Evolutionary conservation across 2,797 vertebrate species (phyloP), one percentile per base, ranked within the genome.

Genomic region (Mormyrops boulengeri): DNA sequence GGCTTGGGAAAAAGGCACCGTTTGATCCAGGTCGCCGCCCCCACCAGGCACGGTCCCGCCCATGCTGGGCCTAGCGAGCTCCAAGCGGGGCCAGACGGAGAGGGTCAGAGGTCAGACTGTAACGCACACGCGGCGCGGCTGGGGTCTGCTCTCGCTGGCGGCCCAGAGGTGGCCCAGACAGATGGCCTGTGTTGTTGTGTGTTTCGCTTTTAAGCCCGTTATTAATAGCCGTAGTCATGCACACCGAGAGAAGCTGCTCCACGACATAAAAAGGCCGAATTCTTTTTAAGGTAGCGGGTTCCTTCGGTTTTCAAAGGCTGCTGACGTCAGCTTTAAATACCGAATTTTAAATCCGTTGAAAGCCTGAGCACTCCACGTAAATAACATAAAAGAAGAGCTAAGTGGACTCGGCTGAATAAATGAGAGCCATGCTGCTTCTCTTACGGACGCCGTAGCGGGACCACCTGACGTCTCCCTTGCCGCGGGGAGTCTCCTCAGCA

Each of bases 351-450:
- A 95, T 95, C 94, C 94, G 89, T 92, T 93, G 92, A 92, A 95
- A 96, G 94, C 94, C 95, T 93, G 92, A 95, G 94, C 87, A 89
- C 90, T 93, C 89, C 92, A 94, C 94, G 90, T 92, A 96, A 95
- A 95, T 92, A 93, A 95, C 95, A 95, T 95, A 94, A 96, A 96
- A 96, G 95, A 89, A 91, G 41, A 93, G 93, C 94, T 93, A 95
- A 94, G 94, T 93, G 93, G 92, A 93, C 95, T 95, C 93, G 91
- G 92, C 91, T 90, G 93, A 94, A 95, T 95, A 95, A 95, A 95
- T 94, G 93, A 94, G 92, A 95, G 92, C 93, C 91, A 91, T 95
- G 96, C 96, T 90, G 95, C 96, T 96, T 95, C 93, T 92, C 92
- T 93, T 91, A 89, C 90, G 89, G 89, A 93, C 92, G 93, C 93